Evolutionary conservation across 2,888 invertebrate species (phyloP).

Genomic region (Heteromurus nitidus): DNA sequence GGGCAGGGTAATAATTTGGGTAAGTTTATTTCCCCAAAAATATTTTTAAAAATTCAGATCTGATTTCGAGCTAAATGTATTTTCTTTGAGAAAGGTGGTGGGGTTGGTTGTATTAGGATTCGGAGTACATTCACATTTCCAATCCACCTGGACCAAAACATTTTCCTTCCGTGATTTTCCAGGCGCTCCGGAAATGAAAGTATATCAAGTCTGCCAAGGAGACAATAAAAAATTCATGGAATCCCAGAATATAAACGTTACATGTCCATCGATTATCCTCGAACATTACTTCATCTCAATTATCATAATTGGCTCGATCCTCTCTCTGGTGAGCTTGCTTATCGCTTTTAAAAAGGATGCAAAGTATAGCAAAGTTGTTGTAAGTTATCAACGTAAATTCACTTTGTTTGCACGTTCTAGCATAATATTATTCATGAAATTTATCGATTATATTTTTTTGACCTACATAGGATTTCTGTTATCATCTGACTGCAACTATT

Average conservation of each 20-base stretch:
- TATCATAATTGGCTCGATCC: slow-evolving; percentile 23
- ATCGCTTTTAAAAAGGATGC: no score
- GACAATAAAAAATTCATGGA: no score
- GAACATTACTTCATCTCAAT: slow-evolving; percentile 36
- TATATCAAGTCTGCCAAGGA: slow-evolving; percentile 1
- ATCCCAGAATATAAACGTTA: neutral
- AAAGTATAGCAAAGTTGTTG: no score
- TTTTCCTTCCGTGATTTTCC: neutral
- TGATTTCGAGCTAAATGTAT: no score
- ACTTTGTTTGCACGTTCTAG: no score
- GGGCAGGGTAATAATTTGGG: neutral
- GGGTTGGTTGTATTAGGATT: neutral
- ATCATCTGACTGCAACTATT: slow-evolving; percentile 2
- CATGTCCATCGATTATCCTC: slow-evolving; percentile 31
- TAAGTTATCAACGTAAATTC: no score
- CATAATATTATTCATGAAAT: no score
- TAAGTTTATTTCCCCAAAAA: no score
- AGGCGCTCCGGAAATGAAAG: no score
- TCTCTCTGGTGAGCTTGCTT: slow-evolving; percentile 29
- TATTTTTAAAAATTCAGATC: no score
- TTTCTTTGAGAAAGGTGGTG: no score
- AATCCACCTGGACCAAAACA: slow-evolving; percentile 24
- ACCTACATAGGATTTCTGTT: slow-evolving; percentile 26
- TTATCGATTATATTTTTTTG: no score
- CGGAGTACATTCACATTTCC: slow-evolving; percentile 27